phyloP scores from a whole-genome alignment of 2,113 vertebrate genomes.

The Irena cyanogastra region DNA sequence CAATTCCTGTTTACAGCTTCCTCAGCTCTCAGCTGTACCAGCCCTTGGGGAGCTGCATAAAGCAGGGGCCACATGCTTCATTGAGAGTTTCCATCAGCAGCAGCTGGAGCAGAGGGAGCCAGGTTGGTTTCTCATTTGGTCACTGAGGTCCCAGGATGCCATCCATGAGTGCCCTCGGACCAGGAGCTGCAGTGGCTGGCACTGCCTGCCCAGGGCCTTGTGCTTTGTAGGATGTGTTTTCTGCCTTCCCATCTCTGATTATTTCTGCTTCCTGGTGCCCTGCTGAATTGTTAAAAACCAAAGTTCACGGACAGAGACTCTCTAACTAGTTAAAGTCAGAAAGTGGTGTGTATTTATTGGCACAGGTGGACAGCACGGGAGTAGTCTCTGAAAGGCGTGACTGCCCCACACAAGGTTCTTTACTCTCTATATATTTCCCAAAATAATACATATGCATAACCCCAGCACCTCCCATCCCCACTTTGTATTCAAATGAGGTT shows the following conservation, averaged over 20 bases:
- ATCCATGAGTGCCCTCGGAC: neutral
- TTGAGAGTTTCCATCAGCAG: neutral
- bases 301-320: too few species aligned
- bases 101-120: neutral
- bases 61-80: neutral
- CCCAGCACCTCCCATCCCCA: too few species aligned
- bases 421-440: too few species aligned
- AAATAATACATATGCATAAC: too few species aligned
- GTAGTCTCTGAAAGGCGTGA: too few species aligned
- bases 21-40: neutral
- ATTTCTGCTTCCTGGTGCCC: neutral
- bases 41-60: neutral
- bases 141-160: neutral
- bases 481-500: too few species aligned
- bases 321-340: too few species aligned
- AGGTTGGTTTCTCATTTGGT: neutral
- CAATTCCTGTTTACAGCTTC: neutral
- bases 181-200: neutral
- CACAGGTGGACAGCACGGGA: too few species aligned
- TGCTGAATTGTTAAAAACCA: too few species aligned
- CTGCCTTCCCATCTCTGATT: neutral
- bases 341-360: too few species aligned
- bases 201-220: neutral
- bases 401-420: too few species aligned
- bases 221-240: neutral